Conservation (phyloP, 2,113 vertebrate species). For the Natator depressus region DNA sequence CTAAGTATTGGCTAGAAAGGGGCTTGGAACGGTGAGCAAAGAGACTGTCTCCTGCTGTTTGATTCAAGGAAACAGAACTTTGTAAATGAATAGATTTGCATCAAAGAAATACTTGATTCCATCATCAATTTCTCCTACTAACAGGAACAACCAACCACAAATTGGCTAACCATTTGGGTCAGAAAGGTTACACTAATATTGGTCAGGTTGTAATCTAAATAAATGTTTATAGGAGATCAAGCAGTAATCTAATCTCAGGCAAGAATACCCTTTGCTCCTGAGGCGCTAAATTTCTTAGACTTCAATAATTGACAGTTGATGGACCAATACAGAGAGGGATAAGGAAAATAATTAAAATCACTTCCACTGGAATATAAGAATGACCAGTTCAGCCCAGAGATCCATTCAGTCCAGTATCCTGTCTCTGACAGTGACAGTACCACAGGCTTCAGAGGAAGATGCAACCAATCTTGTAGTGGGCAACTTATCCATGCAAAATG, state of each 20-base stretch:
- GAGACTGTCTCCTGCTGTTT: not conserved
- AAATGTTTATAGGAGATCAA: conserved; percentile 3
- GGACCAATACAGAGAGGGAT: conserved; percentile 38
- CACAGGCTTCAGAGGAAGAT: not conserved
- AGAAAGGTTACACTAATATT: not conserved
- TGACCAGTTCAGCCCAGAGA: not conserved
- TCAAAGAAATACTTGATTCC: not conserved
- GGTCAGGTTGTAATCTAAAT: not conserved
- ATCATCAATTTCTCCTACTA: not conserved
- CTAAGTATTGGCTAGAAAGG: not conserved
- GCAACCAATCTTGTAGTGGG: not conserved
- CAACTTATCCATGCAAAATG: not conserved
- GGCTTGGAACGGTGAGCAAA: not conserved
- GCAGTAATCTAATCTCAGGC: not conserved
- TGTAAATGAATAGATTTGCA: not conserved
- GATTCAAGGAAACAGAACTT: not conserved
- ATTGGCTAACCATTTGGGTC: not conserved
- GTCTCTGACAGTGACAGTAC: not conserved
- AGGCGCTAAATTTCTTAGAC: not conserved
- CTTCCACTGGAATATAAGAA: not conserved
- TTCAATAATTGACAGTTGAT: conserved; percentile 8
- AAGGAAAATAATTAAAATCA: conserved; percentile 41
- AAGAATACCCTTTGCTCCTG: conserved; percentile 31
- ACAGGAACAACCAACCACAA: not conserved
- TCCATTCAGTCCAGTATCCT: not conserved